Conservation (phyloP, 2,113 vertebrate genomes). For the Podiceps cristatus region DNA sequence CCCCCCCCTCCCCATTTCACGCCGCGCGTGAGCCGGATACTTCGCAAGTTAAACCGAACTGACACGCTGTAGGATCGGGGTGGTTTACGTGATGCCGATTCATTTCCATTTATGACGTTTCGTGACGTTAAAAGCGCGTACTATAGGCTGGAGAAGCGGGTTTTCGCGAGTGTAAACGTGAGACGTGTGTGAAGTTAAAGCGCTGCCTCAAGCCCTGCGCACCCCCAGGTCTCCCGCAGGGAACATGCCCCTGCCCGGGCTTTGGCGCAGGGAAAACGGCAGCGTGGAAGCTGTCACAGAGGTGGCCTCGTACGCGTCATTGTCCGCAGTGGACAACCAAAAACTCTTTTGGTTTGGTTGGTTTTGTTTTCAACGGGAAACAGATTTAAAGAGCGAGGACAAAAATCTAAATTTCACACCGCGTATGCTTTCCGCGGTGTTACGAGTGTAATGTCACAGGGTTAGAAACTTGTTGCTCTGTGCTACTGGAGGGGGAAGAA, state of each 20-base stretch:
- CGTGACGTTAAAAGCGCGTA: not conserved
- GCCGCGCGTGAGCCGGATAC: not conserved
- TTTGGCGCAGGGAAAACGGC: not conserved
- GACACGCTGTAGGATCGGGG: rapidly evolving
- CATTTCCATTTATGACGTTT: not conserved
- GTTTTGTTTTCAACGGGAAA: not conserved
- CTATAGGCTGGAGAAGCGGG: not conserved
- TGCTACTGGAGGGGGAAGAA: not conserved
- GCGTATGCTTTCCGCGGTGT: not conserved
- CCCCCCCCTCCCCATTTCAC: not conserved
- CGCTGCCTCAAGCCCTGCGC: not conserved
- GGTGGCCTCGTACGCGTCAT: not conserved
- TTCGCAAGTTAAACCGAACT: not conserved
- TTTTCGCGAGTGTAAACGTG: not conserved
- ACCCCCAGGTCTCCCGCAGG: too few relatives aligned
- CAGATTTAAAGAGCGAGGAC: not conserved
- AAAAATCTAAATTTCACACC: not conserved
- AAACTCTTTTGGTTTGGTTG: not conserved
- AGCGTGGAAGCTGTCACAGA: not conserved
- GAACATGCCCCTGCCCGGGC: not conserved
- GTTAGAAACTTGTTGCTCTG: not conserved
- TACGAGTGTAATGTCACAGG: not conserved
- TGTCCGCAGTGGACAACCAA: not conserved
- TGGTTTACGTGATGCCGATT: not conserved
- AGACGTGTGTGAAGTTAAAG: not conserved